Percentiles rank a stretch among this genome's conserved stretches.
phyloP scores from a whole-genome alignment of 2,888 invertebrate species.

The Aphodius granarius region DNA sequence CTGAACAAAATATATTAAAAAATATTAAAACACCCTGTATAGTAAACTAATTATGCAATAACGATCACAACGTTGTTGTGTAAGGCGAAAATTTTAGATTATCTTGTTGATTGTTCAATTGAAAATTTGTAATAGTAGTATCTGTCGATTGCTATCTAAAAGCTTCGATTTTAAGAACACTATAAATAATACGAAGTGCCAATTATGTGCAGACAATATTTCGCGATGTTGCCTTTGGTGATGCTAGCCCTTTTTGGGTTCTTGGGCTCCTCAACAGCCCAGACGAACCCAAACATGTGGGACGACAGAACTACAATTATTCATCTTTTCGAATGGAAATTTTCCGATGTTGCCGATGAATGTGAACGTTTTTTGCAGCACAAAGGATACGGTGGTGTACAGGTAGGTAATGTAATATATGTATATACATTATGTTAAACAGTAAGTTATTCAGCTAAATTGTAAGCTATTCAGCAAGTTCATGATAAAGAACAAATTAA shows the following conservation, averaged over 20 bases:
- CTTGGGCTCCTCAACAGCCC: background rate
- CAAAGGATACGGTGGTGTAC: conserved; percentile 72
- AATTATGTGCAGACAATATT: background rate
- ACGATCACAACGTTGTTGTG: no score
- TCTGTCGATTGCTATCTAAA: no score
- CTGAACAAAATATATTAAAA: no score
- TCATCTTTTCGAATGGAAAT: conserved; percentile 82
- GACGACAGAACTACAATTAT: conserved; percentile 63
- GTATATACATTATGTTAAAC: no score
- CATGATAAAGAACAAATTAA: no score
- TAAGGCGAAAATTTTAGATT: no score
- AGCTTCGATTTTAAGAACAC: background rate
- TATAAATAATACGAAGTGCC: background rate
- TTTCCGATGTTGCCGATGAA: conserved; percentile 76
- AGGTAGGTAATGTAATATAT: conserved; percentile 59
- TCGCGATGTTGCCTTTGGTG: background rate
- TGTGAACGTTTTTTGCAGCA: conserved; percentile 79
- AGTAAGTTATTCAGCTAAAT: no score
- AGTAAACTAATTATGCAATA: no score
- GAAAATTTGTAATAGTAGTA: no score
- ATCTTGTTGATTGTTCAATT: no score
- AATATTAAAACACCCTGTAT: no score
- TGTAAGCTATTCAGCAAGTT: no score
- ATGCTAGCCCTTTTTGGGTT: background rate
- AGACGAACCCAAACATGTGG: conserved; percentile 15